Conservation (phyloP, 2,888 invertebrate genomes). For the Syrista parreyssii region DNA sequence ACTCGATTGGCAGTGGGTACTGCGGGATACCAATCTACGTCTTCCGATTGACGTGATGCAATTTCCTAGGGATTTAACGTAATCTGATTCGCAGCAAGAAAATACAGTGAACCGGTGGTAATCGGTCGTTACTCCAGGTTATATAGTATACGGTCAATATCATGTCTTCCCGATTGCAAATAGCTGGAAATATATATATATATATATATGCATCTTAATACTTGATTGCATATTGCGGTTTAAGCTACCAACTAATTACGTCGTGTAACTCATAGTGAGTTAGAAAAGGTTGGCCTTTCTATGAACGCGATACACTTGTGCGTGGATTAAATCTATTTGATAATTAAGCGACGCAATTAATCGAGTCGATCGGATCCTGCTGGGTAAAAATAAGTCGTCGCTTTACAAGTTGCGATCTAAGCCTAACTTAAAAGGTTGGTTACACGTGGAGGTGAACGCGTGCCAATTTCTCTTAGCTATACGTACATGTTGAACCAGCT, state of each 20-base stretch:
- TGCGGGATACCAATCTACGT: background rate
- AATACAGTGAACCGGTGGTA: background rate
- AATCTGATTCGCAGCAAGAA: background rate
- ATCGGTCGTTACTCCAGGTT: background rate
- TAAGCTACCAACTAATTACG: constrained; percentile 26
- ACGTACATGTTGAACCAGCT: background rate
- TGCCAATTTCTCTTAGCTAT: background rate
- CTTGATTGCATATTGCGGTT: constrained; percentile 17
- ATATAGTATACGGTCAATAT: background rate
- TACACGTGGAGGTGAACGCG: background rate
- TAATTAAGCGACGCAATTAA: constrained; percentile 11
- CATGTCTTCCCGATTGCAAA: background rate
- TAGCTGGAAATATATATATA: background rate
- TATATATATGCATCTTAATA: background rate
- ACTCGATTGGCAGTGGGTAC: background rate
- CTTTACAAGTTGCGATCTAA: background rate
- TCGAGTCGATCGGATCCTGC: background rate
- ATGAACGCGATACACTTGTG: background rate
- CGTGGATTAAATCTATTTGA: constrained; percentile 7
- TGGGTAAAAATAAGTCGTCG: background rate
- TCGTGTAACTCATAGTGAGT: background rate
- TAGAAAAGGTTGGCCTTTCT: background rate
- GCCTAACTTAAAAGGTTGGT: background rate
- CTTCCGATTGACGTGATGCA: background rate
- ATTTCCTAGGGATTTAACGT: background rate